Conservation (phyloP, 2,797 vertebrate genomes). For the Vireo griseus region DNA sequence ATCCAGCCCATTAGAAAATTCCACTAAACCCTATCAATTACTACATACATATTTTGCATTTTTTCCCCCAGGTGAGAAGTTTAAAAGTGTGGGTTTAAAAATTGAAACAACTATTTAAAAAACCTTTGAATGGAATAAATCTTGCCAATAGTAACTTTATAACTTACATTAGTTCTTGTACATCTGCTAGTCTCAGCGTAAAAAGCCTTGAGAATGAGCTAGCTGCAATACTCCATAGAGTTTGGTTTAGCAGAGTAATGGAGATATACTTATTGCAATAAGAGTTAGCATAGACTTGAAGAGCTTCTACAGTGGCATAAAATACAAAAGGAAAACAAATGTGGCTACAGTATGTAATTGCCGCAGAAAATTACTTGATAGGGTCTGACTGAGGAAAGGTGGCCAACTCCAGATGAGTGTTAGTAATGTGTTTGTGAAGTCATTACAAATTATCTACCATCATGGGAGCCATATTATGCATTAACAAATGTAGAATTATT, state of each 20-base stretch:
- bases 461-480: neutral
- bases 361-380: neutral
- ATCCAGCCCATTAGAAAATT: neutral
- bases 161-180: neutral
- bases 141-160: neutral
- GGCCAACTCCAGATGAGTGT: neutral
- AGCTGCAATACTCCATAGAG: neutral
- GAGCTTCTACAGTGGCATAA: neutral
- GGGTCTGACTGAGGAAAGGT: neutral
- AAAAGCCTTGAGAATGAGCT: neutral
- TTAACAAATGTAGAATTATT: neutral
- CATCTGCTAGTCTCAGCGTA: neutral
- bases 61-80: neutral
- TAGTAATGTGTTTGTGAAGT: neutral
- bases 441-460: neutral
- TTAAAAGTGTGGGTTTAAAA: neutral
- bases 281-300: neutral
- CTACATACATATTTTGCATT: neutral
- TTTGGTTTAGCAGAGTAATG: neutral
- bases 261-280: neutral
- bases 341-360: neutral
- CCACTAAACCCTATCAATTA: neutral
- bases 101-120: neutral
- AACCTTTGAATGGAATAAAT: neutral
- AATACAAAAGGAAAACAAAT: neutral